phyloP scores from a whole-genome alignment of 2,113 vertebrate species.

The Apaloderma vittatum region DNA sequence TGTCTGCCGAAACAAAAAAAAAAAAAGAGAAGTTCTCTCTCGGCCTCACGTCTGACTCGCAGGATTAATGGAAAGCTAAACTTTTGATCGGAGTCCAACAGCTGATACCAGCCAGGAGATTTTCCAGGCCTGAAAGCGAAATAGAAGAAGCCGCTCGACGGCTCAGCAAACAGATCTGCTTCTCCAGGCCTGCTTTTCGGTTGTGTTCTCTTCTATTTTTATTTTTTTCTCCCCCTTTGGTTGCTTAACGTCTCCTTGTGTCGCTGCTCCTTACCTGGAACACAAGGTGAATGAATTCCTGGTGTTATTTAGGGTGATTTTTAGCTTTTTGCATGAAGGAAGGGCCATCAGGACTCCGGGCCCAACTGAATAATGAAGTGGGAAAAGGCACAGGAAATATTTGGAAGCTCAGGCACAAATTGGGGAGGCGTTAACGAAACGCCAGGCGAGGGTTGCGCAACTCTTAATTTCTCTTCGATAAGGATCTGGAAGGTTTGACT shows the following conservation, averaged over 20 bases:
- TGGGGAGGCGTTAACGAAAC: no score
- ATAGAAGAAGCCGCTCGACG: neutral
- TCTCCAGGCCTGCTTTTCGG: neutral
- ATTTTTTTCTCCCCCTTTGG: neutral
- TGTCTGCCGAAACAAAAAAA: neutral
- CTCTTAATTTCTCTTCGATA: neutral
- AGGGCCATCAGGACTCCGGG: no score
- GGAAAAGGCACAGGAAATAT: no score
- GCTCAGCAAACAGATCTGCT: neutral
- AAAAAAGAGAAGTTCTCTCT: neutral
- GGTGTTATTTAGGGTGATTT: neutral
- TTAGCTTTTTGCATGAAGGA: neutral
- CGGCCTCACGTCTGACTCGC: slow-evolving; percentile 13
- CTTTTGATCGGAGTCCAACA: slow-evolving; percentile 64
- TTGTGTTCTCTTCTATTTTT: neutral
- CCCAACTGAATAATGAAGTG: no score
- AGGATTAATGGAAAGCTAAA: slow-evolving; percentile 66
- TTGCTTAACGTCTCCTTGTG: neutral
- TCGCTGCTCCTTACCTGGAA: neutral
- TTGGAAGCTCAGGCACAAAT: no score
- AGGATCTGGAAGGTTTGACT: neutral
- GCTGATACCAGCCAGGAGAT: slow-evolving; percentile 58
- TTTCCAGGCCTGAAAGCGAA: slow-evolving; percentile 50
- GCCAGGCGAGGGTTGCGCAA: neutral
- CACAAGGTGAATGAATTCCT: neutral